Base-by-base conservation (phyloP, 2,113 vertebrate genomes). In the Rhinichthys klamathensis region DNA sequence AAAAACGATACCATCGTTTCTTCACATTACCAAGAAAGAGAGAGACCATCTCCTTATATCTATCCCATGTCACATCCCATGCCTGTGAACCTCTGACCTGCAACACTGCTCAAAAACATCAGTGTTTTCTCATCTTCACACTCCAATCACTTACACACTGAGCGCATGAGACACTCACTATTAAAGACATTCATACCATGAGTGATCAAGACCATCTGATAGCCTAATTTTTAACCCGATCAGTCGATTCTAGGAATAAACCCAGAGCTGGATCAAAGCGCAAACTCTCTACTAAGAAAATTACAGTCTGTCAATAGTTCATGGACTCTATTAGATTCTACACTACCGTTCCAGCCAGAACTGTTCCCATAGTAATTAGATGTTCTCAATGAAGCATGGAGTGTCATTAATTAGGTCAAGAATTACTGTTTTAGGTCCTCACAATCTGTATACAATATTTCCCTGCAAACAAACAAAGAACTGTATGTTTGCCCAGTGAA, bases 1-100 rank as follows among this genome's bases (percentile, higher is more conserved):
- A 46, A 80, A 80, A 80, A 65, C 0, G n/a, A 65, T 27, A 65
- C n/a, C 38, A 38, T 78, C 0, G 1, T 78, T 77, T 77, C 27
- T 56, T 58, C 4, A n/a, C 21, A 5, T 51, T 51, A 51, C 49
- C 51, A 54, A 6, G 5, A 74, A 49, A 7, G 10, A 49, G 72
- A 74, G 46, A 54, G 51, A 35, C 25, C 73, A 51, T 54, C 46
- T 78, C 54, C 25, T 78, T n/a, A 60, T 5, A 78, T 12, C 27
- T 49, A 74, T 69, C 58, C 54, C 18, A 35, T 30, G 54, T 83
- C 63, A 80, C 82, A 86, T n/a, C n/a, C 60, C 27, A 87, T 61
- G 41, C 58, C 54, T 61, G 18, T 46, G 27, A 85, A 67, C 81
- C 84, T 35, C 46, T 35, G 46, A 60, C 79, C 65, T 84, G 78